These are phyloP conservation scores for Carassius carassius DNA, from an alignment of 2,113 vertebrate species.

Conservation along the genomic window DNA sequence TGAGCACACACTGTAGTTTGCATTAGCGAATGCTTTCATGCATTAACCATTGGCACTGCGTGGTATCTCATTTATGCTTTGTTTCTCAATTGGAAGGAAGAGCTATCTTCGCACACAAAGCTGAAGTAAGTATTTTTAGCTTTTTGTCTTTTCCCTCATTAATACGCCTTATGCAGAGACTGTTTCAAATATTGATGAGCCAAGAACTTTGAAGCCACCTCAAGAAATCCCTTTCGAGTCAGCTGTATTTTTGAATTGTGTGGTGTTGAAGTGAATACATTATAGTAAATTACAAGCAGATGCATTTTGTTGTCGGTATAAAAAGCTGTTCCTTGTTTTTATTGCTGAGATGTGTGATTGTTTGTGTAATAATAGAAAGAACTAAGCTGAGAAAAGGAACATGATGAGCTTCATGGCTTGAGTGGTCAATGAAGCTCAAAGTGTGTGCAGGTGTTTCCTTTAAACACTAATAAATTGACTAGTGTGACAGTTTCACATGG, in stretches of 20 bases:
- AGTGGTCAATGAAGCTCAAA: conserved; percentile 68
- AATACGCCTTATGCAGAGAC: neutral
- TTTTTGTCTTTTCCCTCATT: neutral
- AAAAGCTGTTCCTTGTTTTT: conserved; percentile 20
- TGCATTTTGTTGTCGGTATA: conserved; percentile 3
- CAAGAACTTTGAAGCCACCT: neutral
- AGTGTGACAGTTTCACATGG: conserved; percentile 59
- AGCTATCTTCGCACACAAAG: neutral
- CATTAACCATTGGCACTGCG: conserved; percentile 32
- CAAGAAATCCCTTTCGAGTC: neutral
- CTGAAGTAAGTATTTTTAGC: conserved; percentile 38
- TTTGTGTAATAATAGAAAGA: conserved; percentile 28
- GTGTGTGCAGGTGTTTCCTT: conserved; percentile 75
- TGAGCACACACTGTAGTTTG: conserved; percentile 40
- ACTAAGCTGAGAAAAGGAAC: conserved; percentile 42
- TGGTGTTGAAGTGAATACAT: neutral
- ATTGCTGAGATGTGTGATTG: conserved; percentile 39
- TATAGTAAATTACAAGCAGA: neutral
- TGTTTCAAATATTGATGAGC: neutral
- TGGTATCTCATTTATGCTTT: conserved; percentile 33
- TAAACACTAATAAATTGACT: conserved; percentile 43
- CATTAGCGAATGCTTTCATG: conserved; percentile 49
- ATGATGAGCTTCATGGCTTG: conserved; percentile 43
- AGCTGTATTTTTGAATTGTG: neutral
- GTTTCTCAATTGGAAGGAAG: neutral